phyloP scores from a whole-genome alignment of 2,113 vertebrate species.

The Lepus timidus region DNA sequence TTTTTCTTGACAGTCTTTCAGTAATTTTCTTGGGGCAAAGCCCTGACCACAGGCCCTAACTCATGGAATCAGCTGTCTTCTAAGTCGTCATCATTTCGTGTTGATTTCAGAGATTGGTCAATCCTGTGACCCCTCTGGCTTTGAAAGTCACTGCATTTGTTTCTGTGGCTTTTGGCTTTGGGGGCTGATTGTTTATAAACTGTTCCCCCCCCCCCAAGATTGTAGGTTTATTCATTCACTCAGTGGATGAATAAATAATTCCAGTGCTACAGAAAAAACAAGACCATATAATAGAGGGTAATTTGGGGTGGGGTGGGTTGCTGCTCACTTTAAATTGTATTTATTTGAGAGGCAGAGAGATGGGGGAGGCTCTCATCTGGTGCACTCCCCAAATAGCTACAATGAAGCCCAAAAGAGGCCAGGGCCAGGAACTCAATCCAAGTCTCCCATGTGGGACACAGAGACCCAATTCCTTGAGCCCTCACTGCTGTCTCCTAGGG shows the following conservation, averaged over 20 bases:
- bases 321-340: neutral
- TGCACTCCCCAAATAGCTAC: no score
- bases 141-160: conserved; percentile 2
- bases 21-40: neutral
- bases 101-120: conserved; percentile 44
- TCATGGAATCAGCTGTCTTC: neutral
- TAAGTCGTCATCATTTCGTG: neutral
- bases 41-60: neutral
- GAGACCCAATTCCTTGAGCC: no score
- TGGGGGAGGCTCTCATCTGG: no score
- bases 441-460: no score
- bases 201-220: neutral
- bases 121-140: neutral
- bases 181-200: neutral
- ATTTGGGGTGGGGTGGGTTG: neutral
- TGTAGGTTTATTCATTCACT: neutral
- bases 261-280: neutral
- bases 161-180: neutral
- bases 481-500: no score
- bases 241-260: conserved; percentile 26
- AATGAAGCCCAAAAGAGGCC: no score
- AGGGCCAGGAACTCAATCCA: no score
- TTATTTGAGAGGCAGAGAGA: no score
- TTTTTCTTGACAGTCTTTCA: neutral
- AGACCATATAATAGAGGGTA: neutral